Conservation (phyloP, 2,888 invertebrate species). For the Agriotes lineatus region DNA sequence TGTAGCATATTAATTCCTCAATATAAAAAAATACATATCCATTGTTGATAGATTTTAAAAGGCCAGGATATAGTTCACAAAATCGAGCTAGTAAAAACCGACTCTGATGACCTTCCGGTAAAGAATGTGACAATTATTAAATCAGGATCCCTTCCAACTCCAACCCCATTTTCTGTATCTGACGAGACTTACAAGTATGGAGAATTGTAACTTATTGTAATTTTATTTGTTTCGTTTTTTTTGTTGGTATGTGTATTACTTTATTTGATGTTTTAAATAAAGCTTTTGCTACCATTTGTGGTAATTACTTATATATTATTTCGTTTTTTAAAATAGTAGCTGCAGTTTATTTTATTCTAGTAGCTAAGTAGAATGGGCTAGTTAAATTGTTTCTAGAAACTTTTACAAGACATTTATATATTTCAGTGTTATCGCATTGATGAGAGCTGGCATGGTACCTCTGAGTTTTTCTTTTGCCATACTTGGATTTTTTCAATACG, state of each 20-base stretch:
- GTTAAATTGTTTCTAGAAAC: too few relatives aligned
- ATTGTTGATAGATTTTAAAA: slow-evolving; percentile 73
- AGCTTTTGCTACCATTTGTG: too few relatives aligned
- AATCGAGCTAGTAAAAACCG: slow-evolving; percentile 83
- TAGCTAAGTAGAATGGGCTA: too few relatives aligned
- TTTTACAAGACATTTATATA: too few relatives aligned
- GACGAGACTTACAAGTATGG: slow-evolving; percentile 80
- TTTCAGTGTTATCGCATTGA: slow-evolving; percentile 80
- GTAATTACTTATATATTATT: too few relatives aligned
- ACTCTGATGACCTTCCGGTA: slow-evolving; percentile 80
- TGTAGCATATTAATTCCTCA: background rate
- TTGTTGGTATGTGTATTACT: too few relatives aligned
- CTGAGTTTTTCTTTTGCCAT: slow-evolving; percentile 84
- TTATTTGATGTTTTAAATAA: too few relatives aligned
- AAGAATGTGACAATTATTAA: slow-evolving; percentile 77
- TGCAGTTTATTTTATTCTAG: too few relatives aligned
- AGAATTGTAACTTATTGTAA: too few relatives aligned
- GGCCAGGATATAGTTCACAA: slow-evolving; percentile 87
- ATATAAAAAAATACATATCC: slow-evolving; percentile 1
- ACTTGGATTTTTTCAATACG: slow-evolving; percentile 83
- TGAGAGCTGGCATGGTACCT: slow-evolving; percentile 83
- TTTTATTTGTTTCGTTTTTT: too few relatives aligned
- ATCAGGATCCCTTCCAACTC: slow-evolving; percentile 76
- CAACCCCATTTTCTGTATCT: slow-evolving; percentile 74
- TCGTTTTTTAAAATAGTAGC: too few relatives aligned